Evolutionary conservation across 2,113 vertebrate species (phyloP), one percentile per base, ranked within the genome.

Genomic region (Mugil cephalus): DNA sequence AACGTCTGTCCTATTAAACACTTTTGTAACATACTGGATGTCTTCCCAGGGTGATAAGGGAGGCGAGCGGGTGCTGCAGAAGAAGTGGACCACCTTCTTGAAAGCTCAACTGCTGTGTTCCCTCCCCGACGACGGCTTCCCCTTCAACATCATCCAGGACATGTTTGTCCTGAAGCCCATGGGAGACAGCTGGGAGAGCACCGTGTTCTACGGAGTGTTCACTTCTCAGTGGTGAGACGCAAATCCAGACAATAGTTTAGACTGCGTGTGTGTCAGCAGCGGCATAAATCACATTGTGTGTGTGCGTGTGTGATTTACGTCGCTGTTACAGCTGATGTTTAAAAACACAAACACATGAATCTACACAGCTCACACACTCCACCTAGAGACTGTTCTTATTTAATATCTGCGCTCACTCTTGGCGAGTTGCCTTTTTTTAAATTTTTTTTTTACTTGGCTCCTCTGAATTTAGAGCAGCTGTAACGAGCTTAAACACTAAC

Each of bases 11-110:
- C 18, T 21, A 2, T 42, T 10, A 60, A n/a, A 77, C 56, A 13
- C n/a, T 21, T 7, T 9, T 24, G 0, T 19, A 62, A 70, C 51
- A 43, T 10, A 7, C 10, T 21, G 59, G 15, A 47, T 71, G 30
- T 46, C 48, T 36, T 59, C 18, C 4, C 13, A 71, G 76, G 96
- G 96, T 0, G 97, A 99, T 60, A 91, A 96, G 80, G 98, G 98
- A 0, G 98, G 98, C 0, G 97, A 98, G 85, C 94, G 97, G 0
- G 97, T 99, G 51, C 93, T 99, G 65, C 98, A 99, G 95, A 96
- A 96, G 88, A 96, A 96, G 14, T 99, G 98, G 98, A 99, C 98
- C 0, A 97, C 97, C 4, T 99, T 99, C 91, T 94, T 98, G 55
- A 99, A 99, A 89, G 96, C 97, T 0, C 97, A 98, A 91, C 95